These are phyloP conservation scores for Philopotamus ludificatus DNA, from an alignment of 1,140 invertebrate genomes.

Conservation along the genomic window DNA sequence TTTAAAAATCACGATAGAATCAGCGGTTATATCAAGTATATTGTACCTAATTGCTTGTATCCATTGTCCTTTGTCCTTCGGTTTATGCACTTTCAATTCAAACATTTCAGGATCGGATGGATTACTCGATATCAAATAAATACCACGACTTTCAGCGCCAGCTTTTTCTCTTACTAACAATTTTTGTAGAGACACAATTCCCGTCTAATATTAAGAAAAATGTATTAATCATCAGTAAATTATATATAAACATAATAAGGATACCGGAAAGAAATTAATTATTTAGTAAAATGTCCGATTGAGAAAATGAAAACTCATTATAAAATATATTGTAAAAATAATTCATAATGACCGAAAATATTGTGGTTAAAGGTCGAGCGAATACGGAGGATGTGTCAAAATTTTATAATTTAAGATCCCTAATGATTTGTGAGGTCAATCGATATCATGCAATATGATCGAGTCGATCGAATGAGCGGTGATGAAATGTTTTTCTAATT, in stretches of 20 bases:
- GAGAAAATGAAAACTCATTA: too few relatives aligned
- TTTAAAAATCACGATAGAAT: slow-evolving; percentile 4
- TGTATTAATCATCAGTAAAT: slow-evolving; percentile 14
- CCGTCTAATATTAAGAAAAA: slow-evolving; percentile 62
- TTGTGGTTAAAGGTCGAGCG: too few relatives aligned
- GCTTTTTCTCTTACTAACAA: slow-evolving; percentile 90
- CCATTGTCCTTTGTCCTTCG: slow-evolving; percentile 86
- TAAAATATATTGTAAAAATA: too few relatives aligned
- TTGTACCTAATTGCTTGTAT: slow-evolving; percentile 75
- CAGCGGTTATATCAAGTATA: slow-evolving; percentile 14
- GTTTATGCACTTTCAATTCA: slow-evolving; percentile 85
- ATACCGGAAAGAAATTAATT: slow-evolving; percentile 11
- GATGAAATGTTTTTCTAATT: too few relatives aligned
- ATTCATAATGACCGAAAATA: too few relatives aligned
- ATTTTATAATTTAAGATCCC: too few relatives aligned
- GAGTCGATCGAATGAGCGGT: too few relatives aligned
- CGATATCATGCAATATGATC: too few relatives aligned
- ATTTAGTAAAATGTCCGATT: too few relatives aligned
- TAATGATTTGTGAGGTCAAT: too few relatives aligned
- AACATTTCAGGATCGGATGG: slow-evolving; percentile 92
- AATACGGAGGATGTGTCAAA: too few relatives aligned
- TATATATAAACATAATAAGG: background rate
- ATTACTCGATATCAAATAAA: slow-evolving; percentile 87
- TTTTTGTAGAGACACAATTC: slow-evolving; percentile 88
- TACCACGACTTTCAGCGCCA: slow-evolving; percentile 80